These are phyloP conservation scores for Julus scanicus DNA, from an alignment of 2,888 invertebrate genomes.

Conservation along the genomic window DNA sequence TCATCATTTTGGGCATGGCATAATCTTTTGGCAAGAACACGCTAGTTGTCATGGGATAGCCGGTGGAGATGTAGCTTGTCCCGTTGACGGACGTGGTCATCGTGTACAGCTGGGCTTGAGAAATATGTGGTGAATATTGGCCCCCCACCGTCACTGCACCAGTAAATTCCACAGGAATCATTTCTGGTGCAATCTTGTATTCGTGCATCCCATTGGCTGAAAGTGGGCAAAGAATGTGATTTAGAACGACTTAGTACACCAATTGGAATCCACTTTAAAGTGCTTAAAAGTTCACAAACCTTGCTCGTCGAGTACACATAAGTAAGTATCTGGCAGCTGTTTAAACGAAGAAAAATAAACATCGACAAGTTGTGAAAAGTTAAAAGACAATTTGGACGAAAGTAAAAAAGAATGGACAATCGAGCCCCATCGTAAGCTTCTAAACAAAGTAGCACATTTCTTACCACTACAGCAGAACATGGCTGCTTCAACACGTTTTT, in stretches of 20 bases:
- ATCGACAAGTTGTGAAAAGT: too few species aligned
- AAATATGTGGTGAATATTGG: slow-evolving; percentile 30
- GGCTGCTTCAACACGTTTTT: slow-evolving; percentile 54
- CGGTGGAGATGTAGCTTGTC: slow-evolving; percentile 36
- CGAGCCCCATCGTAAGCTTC: too few species aligned
- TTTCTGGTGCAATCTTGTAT: not conserved
- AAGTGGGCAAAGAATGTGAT: too few species aligned
- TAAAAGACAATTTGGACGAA: too few species aligned
- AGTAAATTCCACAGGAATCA: not conserved
- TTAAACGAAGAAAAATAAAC: not conserved
- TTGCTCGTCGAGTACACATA: not conserved
- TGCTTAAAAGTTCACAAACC: not conserved
- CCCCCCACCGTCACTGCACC: slow-evolving; percentile 22
- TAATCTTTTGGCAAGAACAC: slow-evolving; percentile 15
- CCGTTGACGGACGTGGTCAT: slow-evolving; percentile 45
- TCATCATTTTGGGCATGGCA: slow-evolving; percentile 43
- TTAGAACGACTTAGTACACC: not conserved
- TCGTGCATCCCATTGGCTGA: slow-evolving; percentile 7
- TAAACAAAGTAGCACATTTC: not conserved
- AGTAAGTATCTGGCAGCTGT: not conserved
- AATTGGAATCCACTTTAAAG: not conserved
- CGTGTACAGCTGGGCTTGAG: slow-evolving; percentile 50
- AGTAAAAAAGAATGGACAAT: too few species aligned
- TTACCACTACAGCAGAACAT: slow-evolving; percentile 54
- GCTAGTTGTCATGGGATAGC: slow-evolving; percentile 24